Percentiles rank a stretch among this genome's conserved stretches.
Conservation (phyloP, 2,797 vertebrate species). For the Eidolon dupreanum region DNA sequence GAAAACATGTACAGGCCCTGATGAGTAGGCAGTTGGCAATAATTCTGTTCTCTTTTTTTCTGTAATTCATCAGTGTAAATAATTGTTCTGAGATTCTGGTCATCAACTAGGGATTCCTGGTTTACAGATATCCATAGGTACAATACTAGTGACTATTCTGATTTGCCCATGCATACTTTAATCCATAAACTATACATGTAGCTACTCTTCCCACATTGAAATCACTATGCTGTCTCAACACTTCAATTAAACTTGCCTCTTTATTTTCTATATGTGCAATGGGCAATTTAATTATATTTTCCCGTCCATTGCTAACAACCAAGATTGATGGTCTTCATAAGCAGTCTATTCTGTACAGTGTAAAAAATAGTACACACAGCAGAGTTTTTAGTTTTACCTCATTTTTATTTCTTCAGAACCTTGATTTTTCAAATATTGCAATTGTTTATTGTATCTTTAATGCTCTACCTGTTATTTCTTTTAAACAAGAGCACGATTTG, state of each 20-base stretch:
- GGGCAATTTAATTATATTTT: not conserved
- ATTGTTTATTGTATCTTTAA: not conserved
- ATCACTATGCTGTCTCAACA: not conserved
- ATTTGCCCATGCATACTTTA: not conserved
- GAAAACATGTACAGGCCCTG: not conserved
- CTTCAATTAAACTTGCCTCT: not conserved
- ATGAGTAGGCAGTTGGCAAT: not conserved
- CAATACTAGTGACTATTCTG: not conserved
- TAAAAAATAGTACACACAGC: not conserved
- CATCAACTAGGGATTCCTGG: not conserved
- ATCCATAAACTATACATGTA: not conserved
- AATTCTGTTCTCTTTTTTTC: not conserved
- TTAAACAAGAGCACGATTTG: not conserved
- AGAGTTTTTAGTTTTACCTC: not conserved
- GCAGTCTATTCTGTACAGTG: not conserved
- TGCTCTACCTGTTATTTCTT: not conserved
- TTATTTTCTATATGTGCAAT: not conserved
- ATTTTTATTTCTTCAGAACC: not conserved
- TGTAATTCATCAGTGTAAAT: not conserved
- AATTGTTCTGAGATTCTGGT: not conserved
- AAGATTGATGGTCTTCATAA: not conserved
- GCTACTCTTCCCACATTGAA: not conserved
- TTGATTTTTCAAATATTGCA: not conserved
- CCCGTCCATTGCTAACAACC: not conserved
- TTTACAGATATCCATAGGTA: not conserved